Evolutionary conservation across 1,140 invertebrate species (phyloP).

Genomic region (Lordiphosa clarofinis): DNA sequence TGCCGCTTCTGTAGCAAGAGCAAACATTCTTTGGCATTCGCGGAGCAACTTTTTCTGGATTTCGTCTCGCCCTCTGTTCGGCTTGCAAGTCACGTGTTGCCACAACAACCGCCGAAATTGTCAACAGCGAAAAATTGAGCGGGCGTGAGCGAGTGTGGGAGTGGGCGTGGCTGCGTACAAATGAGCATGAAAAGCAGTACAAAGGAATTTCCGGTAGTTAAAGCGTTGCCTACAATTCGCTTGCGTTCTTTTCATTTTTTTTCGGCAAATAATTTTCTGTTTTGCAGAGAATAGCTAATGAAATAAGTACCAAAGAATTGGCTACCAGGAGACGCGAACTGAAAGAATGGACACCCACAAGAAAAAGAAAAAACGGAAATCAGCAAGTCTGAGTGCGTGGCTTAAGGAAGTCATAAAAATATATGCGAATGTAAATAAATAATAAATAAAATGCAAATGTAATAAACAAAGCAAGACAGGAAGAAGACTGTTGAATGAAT

Average conservation of each 20-base stretch:
- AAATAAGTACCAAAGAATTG: conserved; percentile 55
- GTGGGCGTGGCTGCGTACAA: conserved; percentile 24
- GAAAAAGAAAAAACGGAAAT: conserved; percentile 8
- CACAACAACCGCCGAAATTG: conserved; percentile 77
- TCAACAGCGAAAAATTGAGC: conserved; percentile 77
- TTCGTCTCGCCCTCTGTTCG: conserved; percentile 29
- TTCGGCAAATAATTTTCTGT: conserved; percentile 28
- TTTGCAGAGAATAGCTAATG: conserved; percentile 73
- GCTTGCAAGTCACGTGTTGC: conserved; percentile 76
- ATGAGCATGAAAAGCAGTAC: conserved; percentile 43
- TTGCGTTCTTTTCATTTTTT: conserved; percentile 25
- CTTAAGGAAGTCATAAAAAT: conserved; percentile 57
- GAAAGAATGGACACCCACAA: conserved; percentile 1
- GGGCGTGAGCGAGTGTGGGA: conserved; percentile 55
- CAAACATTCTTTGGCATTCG: conserved; percentile 50
- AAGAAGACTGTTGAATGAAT: conserved; percentile 50
- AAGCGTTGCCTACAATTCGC: conserved; percentile 56
- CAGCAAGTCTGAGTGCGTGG: conserved; percentile 31
- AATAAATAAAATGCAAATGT: conserved; percentile 78
- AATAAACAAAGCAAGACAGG: conserved; percentile 67
- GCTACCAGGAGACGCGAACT: conserved; percentile 12
- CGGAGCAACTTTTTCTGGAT: conserved; percentile 45
- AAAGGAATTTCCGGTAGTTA: conserved; percentile 78
- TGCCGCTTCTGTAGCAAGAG: conserved; percentile 16
- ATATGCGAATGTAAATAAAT: conserved; percentile 65